phyloP scores from a whole-genome alignment of 2,797 vertebrate genomes.

The Harpagifer antarcticus region DNA sequence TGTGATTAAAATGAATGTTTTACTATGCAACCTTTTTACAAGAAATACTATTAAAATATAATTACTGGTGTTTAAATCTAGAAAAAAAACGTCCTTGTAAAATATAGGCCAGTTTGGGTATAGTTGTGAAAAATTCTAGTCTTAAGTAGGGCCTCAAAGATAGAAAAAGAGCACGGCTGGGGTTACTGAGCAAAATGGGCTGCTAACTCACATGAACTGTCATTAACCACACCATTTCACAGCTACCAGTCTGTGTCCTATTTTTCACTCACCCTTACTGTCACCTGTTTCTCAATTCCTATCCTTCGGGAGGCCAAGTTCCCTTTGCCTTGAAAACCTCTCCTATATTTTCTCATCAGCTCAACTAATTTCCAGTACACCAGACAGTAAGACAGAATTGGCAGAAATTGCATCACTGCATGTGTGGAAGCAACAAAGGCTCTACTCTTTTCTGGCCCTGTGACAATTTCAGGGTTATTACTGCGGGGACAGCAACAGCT shows the following conservation, averaged over 20 bases:
- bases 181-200: conserved; percentile 34
- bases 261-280: conserved; percentile 65
- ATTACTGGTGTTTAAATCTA: conserved; percentile 4
- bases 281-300: conserved; percentile 75
- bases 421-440: conserved; percentile 58
- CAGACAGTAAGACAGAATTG: conserved; percentile 46
- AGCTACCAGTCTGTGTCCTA: conserved; percentile 70
- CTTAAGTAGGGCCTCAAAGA: conserved; percentile 37
- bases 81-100: conserved; percentile 39
- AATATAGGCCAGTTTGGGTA: conserved; percentile 51
- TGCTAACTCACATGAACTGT: conserved; percentile 55
- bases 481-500: conserved; percentile 9
- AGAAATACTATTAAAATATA: background rate
- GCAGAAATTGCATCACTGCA: conserved; percentile 56
- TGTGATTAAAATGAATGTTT: background rate
- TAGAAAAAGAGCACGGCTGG: conserved; percentile 38
- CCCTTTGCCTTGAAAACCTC: conserved; percentile 69
- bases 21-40: background rate
- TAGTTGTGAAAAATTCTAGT: conserved; percentile 26
- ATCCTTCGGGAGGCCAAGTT: conserved; percentile 67
- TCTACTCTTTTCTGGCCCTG: conserved; percentile 43
- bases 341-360: conserved; percentile 64
- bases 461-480: conserved; percentile 49
- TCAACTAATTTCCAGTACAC: conserved; percentile 67
- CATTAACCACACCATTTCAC: conserved; percentile 68